Base-by-base conservation (phyloP, 2,888 invertebrate genomes). In the Dastarcus helophoroides region DNA sequence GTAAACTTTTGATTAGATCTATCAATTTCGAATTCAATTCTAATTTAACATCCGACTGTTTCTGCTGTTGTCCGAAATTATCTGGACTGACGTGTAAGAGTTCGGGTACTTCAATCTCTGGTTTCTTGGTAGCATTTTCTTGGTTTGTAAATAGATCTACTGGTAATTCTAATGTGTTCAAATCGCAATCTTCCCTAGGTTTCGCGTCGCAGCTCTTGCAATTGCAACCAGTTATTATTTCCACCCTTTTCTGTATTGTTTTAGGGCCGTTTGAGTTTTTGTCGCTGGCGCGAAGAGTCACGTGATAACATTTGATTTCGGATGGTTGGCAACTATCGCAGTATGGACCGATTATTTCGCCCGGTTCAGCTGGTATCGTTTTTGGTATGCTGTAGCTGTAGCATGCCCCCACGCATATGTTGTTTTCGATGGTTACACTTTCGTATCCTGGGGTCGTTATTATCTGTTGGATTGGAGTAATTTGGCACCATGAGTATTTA, bases 301-400 rank as follows among this genome's bases (percentile, higher is more conserved):
- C 70, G 48, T 74, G 73, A 46, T 72, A 74, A 69, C 76, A 77
- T 38, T 69, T 63, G 17, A 71, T 71, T 37, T 68, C 67, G 1
- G 69, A 63, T 1, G 77, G 76, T 49, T 76, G 76, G 46, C 77
- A 78, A 36, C 76, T 76, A 53, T 78, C 78, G 50, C 78, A 78
- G 48, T 78, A 78, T 2, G 77, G 76, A 21, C 67, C 63, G 32
- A 69, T 67, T 2, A 68, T 59, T 50, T 76, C 75, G 16, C 75
- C 77, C 2, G 76, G 76, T 37, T 74, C 73, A 11, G 72, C 71
- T 2, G 77, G 77, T 41, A 74, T 68, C 14, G 75, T 76, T 44
- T 69, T 69, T 2, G 76, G 76, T 33, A 77, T 76, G 52, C 73
- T 73, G 55, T 78, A 78, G 40, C 76, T 76, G 56, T 76, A 78